Evolutionary conservation across 2,113 vertebrate species (phyloP), one percentile per base, ranked within the genome.

Genomic region (Mandrillus leucophaeus): DNA sequence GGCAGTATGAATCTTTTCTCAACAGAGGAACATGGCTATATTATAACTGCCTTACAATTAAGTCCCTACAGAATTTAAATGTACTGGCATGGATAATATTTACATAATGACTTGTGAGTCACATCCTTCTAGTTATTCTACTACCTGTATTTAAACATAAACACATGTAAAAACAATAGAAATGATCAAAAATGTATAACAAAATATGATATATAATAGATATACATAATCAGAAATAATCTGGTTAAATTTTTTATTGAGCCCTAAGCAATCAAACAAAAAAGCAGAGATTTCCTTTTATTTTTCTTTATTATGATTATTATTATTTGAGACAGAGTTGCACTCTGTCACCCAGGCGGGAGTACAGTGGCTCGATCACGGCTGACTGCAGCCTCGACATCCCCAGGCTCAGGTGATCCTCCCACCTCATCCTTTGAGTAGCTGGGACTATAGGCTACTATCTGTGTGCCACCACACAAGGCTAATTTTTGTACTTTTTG

Each of bases 41-140:
- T 75, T 80, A 35, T 66, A 93, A 95, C 6, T 70, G 35, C 27
- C 55, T 88, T 73, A 93, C 7, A 82, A 57, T 82, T 32, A 96
- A 95, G 68, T 52, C 50, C 78, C 59, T 52, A 59, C 45, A 81
- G 27, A 88, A 78, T 95, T 93, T 91, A 97, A 95, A 82, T 86
- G 40, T 82, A 94, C 92, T 43, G 68, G 68, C 75, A 93, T 45
- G 25, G 17, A 64, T 68, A 76, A 85, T 73, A 95, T 64, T 93
- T 66, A 85, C 23, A 83, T 52, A 86, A 75, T 27, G 40, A 84
- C 40, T 82, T 93, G 14, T 96, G 59, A 95, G 88, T 91, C 89
- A 79, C 14, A 13, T 90, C 84, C 35, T 95, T 86, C 61, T 88
- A 95, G 40, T 94, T 95, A 76, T 66, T 81, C 68, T 94, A 48